Percentiles rank a stretch among this genome's conserved stretches.
These are phyloP conservation scores for Paguma larvata DNA, from an alignment of 2,797 vertebrate genomes.

Conservation along the genomic window DNA sequence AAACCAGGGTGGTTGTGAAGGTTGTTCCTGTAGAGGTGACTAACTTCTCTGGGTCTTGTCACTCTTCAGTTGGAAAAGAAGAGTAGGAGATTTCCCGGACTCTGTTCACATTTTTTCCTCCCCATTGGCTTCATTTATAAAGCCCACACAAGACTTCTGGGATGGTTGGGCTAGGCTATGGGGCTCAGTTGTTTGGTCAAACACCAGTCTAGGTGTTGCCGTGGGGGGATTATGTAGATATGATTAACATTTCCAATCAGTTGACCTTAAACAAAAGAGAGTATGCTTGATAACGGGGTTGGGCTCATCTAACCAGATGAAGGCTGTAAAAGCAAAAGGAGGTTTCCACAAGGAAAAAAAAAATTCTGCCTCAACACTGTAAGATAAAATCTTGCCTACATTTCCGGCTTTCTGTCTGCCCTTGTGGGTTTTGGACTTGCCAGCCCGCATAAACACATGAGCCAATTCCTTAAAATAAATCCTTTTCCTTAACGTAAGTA, in stretches of 20 bases:
- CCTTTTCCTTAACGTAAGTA: not conserved
- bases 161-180: not conserved
- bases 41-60: not conserved
- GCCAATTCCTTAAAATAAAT: not conserved
- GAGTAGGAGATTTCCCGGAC: not conserved
- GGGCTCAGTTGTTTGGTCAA: not conserved
- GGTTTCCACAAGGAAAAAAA: not conserved
- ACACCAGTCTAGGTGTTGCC: not conserved
- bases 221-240: not conserved
- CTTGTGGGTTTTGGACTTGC: not conserved
- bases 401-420: not conserved
- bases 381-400: not conserved
- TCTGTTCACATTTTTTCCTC: not conserved
- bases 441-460: not conserved
- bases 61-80: not conserved
- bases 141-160: not conserved
- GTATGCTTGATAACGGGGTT: not conserved
- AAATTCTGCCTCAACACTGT: not conserved
- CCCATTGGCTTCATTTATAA: not conserved
- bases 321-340: not conserved
- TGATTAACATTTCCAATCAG: not conserved
- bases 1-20: not conserved
- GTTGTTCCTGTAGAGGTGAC: not conserved
- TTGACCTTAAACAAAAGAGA: not conserved
- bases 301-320: not conserved